phyloP scores from a whole-genome alignment of 2,888 invertebrate species.

The Epinotia demarniana region DNA sequence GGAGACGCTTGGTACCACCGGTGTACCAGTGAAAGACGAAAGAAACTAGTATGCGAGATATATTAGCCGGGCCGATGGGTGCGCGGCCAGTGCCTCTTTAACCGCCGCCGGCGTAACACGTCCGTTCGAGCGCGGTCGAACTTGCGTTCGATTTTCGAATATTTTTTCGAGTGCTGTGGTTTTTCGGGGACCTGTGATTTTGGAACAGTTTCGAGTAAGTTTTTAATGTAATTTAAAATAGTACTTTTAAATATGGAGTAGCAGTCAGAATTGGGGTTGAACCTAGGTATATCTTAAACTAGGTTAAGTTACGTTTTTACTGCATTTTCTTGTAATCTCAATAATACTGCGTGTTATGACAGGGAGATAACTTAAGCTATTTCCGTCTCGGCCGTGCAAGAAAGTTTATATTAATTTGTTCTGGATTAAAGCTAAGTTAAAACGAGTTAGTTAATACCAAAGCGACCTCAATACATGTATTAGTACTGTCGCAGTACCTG shows the following conservation, averaged over 20 bases:
- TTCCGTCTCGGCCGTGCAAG: not conserved
- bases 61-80: slow-evolving; percentile 66
- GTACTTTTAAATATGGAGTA: not conserved
- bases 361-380: not conserved
- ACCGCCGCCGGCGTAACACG: slow-evolving; percentile 60
- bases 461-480: slow-evolving; percentile 32
- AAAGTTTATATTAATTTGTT: slow-evolving; percentile 15
- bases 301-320: slow-evolving; percentile 5
- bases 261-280: not conserved
- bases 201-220: slow-evolving; percentile 52
- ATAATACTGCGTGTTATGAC: not conserved
- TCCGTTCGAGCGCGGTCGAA: slow-evolving; percentile 48
- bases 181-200: slow-evolving; percentile 58
- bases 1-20: slow-evolving; percentile 46
- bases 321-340: not conserved
- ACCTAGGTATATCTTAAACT: slow-evolving; percentile 5
- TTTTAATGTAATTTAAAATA: slow-evolving; percentile 11
- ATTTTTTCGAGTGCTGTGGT: slow-evolving; percentile 46
- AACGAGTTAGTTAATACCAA: slow-evolving; percentile 38
- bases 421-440: slow-evolving; percentile 16
- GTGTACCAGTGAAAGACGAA: slow-evolving; percentile 80
- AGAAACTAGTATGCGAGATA: slow-evolving; percentile 80
- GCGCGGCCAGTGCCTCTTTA: slow-evolving; percentile 64
- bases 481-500: slow-evolving; percentile 23
- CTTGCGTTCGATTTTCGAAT: slow-evolving; percentile 54